Base-by-base conservation (phyloP, 2,888 invertebrate genomes). In the Pseudeuparius sepicola region DNA sequence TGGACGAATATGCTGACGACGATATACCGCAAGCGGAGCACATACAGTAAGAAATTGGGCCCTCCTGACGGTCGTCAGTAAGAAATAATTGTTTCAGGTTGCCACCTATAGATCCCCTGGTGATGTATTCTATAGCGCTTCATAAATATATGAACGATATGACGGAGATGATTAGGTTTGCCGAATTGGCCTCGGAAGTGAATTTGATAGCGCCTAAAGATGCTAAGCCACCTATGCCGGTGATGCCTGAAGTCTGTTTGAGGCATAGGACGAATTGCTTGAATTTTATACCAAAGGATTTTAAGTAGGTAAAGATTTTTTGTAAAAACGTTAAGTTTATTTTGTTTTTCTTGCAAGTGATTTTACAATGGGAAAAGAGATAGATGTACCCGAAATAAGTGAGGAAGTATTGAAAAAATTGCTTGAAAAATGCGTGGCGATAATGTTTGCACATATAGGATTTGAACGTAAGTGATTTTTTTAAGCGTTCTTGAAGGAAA, bases 361-460 rank as follows among this genome's bases (percentile, higher is more conserved):
- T 34, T 43, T 20, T 20, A 20, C 20, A 23, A 7, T 20, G n/a
- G 59, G 55, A 15, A 31, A 40, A 14, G 53, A 56, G 31, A 39
- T 53, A n/a, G 50, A 54, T 20, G 34, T 55, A 28, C 57, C 58
- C 4, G 57, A 58, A 43, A 36, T 64, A 28, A 58, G 55, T 46
- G 49, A 52, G 36, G 45, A 48, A 12, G 47, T 59, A 25, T 56
- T 58, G 4, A 57, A 52, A 41, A 47, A 59, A 36, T 48, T 68
- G 34, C 50, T 71, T 31, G 59, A 53, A 24, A 68, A 70, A 49
- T 57, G 64, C 31, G 60, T 69, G n/a, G 64, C 61, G 20, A 57
- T 64, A 30, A 51, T 70, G 43, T 55, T 67, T 43, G 69, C 70
- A 18, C 71, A 71, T 44, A 61, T 67, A 38, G 71, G 71, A 36